phyloP scores from a whole-genome alignment of 1,140 invertebrate genomes.

The Brachionus manjavacas region DNA sequence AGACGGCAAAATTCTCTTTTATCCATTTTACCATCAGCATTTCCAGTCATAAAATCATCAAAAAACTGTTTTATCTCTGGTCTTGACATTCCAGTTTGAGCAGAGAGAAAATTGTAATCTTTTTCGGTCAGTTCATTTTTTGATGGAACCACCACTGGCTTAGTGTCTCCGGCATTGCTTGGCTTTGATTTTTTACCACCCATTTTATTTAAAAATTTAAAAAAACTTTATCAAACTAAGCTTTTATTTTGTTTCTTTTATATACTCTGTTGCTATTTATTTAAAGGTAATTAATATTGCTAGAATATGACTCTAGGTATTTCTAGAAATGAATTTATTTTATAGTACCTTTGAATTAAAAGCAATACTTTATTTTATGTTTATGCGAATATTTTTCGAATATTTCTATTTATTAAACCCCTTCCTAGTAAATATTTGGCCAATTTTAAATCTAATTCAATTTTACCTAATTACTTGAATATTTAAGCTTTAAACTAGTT shows the following conservation, averaged over 20 bases:
- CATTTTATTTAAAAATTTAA: neutral
- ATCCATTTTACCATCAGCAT: conserved; percentile 9
- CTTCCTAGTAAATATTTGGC: neutral
- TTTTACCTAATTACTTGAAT: neutral
- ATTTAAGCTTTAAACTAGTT: neutral
- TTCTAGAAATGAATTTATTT: neutral
- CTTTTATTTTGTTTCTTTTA: neutral
- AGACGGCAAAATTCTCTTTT: conserved; percentile 7
- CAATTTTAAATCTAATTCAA: neutral
- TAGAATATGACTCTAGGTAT: neutral
- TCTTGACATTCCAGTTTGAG: neutral
- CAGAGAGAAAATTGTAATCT: neutral
- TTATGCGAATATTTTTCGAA: neutral
- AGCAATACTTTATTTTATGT: neutral
- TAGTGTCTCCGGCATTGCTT: neutral
- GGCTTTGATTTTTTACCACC: conserved; percentile 37
- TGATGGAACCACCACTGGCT: conserved; percentile 10
- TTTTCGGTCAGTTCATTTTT: neutral
- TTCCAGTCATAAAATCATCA: neutral
- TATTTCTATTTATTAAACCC: neutral
- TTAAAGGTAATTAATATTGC: neutral
- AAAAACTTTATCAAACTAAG: neutral
- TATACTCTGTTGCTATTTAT: neutral
- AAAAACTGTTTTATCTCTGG: neutral
- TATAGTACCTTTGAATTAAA: neutral